These are phyloP conservation scores for Pyxicephalus adspersus DNA, from an alignment of 2,113 vertebrate species.

Conservation along the genomic window DNA sequence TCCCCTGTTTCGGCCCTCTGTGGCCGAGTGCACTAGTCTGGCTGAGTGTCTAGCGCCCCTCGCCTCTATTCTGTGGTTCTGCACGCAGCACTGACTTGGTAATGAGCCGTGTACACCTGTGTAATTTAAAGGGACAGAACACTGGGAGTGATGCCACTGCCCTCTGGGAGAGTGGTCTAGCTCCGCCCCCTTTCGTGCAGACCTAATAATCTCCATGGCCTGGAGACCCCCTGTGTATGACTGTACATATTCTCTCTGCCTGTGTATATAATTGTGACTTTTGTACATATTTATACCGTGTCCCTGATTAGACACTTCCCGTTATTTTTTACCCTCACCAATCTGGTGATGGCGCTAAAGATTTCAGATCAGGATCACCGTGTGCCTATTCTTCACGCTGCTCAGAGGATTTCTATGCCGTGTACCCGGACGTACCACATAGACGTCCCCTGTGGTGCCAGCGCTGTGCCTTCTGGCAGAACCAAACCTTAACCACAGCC, in stretches of 20 bases:
- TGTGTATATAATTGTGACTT: slow-evolving; percentile 42
- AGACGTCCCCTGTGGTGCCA: background rate
- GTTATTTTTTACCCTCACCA: background rate
- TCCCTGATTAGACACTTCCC: background rate
- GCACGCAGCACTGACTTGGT: background rate
- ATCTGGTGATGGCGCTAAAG: no score
- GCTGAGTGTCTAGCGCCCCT: background rate
- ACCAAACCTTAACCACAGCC: no score
- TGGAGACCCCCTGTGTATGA: background rate
- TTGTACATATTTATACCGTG: slow-evolving; percentile 52
- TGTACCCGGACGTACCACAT: background rate
- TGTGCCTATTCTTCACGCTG: background rate
- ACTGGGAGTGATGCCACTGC: background rate
- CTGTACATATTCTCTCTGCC: slow-evolving; percentile 38
- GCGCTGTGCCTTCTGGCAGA: background rate
- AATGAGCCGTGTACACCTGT: background rate
- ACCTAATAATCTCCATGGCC: background rate
- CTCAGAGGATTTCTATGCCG: background rate
- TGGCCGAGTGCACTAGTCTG: background rate
- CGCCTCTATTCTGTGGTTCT: background rate
- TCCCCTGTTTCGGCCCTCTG: background rate
- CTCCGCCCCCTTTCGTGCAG: background rate
- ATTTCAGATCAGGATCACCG: background rate
- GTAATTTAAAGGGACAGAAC: background rate
- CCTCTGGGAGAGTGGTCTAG: background rate